A percentile compares a stretch with the other conserved stretches of the same genome.
Evolutionary conservation across 2,888 invertebrate species (phyloP).

Genomic region (Cephus rjabovi): DNA sequence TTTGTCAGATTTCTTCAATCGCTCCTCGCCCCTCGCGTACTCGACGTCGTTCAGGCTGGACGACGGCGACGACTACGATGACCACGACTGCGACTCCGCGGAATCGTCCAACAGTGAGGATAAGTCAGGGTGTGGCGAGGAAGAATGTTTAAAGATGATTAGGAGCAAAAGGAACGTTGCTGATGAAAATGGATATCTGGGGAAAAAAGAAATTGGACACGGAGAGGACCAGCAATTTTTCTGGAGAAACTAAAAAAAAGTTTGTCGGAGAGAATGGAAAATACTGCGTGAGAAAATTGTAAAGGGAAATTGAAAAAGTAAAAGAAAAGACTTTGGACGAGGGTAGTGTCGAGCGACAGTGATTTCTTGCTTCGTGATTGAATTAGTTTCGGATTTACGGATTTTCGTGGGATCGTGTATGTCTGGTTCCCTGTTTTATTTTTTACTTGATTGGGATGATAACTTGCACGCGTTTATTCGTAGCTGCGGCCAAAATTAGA

Average conservation of each 20-base stretch:
- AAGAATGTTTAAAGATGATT: neutral
- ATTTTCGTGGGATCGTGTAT: neutral
- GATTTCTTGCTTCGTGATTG: neutral
- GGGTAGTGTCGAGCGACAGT: neutral
- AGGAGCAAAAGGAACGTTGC: neutral
- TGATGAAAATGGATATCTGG: constrained; percentile 1
- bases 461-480: neutral
- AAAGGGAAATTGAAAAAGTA: neutral
- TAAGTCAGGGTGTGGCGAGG: neutral
- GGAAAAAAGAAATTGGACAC: neutral
- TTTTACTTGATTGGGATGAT: neutral
- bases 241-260: neutral
- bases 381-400: neutral
- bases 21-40: neutral
- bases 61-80: constrained; percentile 3
- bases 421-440: neutral
- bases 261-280: neutral
- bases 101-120: neutral
- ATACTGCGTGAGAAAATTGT: neutral
- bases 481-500: neutral
- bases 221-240: neutral
- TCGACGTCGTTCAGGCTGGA: constrained; percentile 2
- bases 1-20: neutral
- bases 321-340: neutral
- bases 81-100: neutral